Percentiles rank a stretch among this genome's conserved stretches.
phyloP scores from a whole-genome alignment of 2,113 vertebrate species.

The Takifugu flavidus region DNA sequence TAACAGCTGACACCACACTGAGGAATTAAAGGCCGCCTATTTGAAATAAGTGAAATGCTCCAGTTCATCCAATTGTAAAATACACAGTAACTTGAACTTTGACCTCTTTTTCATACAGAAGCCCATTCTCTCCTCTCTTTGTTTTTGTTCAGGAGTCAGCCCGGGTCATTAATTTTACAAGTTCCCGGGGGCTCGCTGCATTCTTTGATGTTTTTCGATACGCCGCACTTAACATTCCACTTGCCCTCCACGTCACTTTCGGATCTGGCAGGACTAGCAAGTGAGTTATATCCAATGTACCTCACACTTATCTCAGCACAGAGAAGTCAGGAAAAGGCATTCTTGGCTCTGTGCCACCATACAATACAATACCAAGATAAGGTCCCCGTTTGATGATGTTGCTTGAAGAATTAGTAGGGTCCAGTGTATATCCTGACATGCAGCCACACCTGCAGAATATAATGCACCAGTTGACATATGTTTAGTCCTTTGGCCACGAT shows the following conservation, averaged over 20 bases:
- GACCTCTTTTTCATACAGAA: slow-evolving; percentile 57
- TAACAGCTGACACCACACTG: slow-evolving; percentile 27
- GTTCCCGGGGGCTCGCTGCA: slow-evolving; percentile 33
- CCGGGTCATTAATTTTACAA: slow-evolving; percentile 70
- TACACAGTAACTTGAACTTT: slow-evolving; percentile 54
- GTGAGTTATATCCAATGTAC: slow-evolving; percentile 42
- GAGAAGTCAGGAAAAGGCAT: slow-evolving; percentile 41
- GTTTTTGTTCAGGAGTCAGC: slow-evolving; percentile 49
- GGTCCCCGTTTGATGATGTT: slow-evolving; percentile 45
- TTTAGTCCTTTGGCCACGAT: slow-evolving; percentile 8
- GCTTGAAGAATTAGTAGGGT: slow-evolving; percentile 32
- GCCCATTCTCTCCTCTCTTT: slow-evolving; percentile 57
- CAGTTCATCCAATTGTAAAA: slow-evolving; percentile 62
- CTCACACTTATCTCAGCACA: slow-evolving; percentile 37
- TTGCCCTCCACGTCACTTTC: slow-evolving; percentile 43
- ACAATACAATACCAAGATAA: slow-evolving; percentile 39
- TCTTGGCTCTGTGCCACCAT: slow-evolving; percentile 43
- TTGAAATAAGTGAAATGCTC: slow-evolving; percentile 58
- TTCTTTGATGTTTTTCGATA: slow-evolving; percentile 66
- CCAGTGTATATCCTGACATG: slow-evolving; percentile 31
- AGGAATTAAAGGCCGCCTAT: slow-evolving; percentile 25
- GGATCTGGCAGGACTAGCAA: slow-evolving; percentile 36
- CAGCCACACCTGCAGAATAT: slow-evolving; percentile 41
- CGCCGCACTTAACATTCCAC: slow-evolving; percentile 64
- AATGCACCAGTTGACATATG: slow-evolving; percentile 35